Percentiles rank a stretch among this genome's conserved stretches.
These are phyloP conservation scores for Cerastis rubricosa DNA, from an alignment of 2,888 invertebrate species.

Conservation along the genomic window DNA sequence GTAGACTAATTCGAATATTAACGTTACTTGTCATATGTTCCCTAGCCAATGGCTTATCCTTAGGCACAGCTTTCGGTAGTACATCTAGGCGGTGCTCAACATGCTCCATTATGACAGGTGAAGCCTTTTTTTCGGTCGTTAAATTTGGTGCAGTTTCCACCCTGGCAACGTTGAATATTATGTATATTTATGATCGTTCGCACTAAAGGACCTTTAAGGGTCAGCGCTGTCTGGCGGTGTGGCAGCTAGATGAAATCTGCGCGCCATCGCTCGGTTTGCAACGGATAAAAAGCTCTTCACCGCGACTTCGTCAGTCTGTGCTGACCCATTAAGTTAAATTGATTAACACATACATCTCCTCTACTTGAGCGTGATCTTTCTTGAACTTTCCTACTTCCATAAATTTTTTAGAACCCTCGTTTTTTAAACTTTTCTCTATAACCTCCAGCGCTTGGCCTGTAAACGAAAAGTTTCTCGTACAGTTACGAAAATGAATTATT, in stretches of 20 bases:
- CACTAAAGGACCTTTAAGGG: background rate
- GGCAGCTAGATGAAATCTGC: background rate
- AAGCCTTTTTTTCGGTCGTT: slow-evolving; percentile 67
- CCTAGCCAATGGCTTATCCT: slow-evolving; percentile 44
- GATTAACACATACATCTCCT: slow-evolving; percentile 71
- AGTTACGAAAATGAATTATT: background rate
- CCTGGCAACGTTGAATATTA: slow-evolving; percentile 63
- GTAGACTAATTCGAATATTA: background rate
- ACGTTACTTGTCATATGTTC: slow-evolving; percentile 66
- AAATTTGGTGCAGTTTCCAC: slow-evolving; percentile 72
- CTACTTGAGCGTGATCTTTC: slow-evolving; percentile 72
- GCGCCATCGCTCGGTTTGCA: background rate
- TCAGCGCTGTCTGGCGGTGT: background rate
- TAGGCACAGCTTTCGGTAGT: slow-evolving; percentile 54
- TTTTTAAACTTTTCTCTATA: slow-evolving; percentile 72
- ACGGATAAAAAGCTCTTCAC: background rate
- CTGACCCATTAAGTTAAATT: background rate
- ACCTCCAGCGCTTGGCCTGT: slow-evolving; percentile 77
- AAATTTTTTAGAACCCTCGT: slow-evolving; percentile 73
- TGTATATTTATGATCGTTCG: background rate
- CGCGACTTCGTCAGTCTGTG: background rate
- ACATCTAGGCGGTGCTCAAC: slow-evolving; percentile 68
- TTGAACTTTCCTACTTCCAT: slow-evolving; percentile 74
- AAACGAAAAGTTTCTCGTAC: background rate
- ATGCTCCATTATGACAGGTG: slow-evolving; percentile 70